Evolutionary conservation across 2,113 vertebrate species (phyloP), one percentile per base, ranked within the genome.

Genomic region (Platysternon megacephalum): DNA sequence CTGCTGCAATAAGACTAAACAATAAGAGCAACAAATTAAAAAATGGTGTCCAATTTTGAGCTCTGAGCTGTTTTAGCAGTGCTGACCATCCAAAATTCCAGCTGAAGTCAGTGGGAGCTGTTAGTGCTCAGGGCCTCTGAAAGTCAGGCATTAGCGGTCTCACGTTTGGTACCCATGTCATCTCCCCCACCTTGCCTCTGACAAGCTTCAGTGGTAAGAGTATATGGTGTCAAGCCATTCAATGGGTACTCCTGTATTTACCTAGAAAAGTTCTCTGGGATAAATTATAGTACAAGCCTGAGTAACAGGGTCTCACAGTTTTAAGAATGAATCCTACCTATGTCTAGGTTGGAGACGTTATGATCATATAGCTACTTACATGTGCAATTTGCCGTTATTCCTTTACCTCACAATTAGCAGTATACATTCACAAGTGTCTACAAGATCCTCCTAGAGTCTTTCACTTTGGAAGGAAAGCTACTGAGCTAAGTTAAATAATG

Each of bases 311-410:
- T 21, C n/a, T 72, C n/a, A 21, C n/a, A n/a, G n/a, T 4, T 39
- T 39, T 22, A 11, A 72, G 65, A 72, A 39, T 22, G 35, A 72
- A 72, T 72, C 32, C 35, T 72, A 72, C 65, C 14, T 5, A 4
- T 11, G 11, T 4, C 16, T 5, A 0, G 0, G 1, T 8, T 1
- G 44, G 35, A 29, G 29, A n/a, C 12, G 4, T 0, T 0, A 2
- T 55, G 26, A 21, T 24, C n/a, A 26, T 0, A 19, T 19, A 35
- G 32, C 46, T 3, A 32, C 0, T 61, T 46, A 6, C 78, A 24
- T 44, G 8, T 2, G 1, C 9, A 4, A 0, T 0, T 0, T 1
- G 46, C 76, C 79, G 1, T 56, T 32, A 8, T 1, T 8, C 6
- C 48, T 44, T 11, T 3, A 2, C 35, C 6, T 1, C 24, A 28